These are phyloP conservation scores for Montipora foliosa DNA, from an alignment of 64 coral and sea anemone species.

Conservation along the genomic window DNA sequence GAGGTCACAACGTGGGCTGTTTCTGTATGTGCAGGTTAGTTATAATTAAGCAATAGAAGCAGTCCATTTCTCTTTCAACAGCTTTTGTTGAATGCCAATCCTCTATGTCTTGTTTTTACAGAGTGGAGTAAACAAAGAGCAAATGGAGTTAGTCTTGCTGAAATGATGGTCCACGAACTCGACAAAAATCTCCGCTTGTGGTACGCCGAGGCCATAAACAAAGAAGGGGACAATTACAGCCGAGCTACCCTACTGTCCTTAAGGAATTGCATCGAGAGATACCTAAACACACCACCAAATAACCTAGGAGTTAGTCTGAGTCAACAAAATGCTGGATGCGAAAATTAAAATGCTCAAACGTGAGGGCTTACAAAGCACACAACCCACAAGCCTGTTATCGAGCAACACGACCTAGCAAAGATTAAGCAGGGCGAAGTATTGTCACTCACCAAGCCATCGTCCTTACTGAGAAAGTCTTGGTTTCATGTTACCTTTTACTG, in stretches of 20 bases:
- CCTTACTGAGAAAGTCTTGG: conserved; percentile 60
- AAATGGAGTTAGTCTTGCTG: background rate
- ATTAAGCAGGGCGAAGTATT: conserved; percentile 44
- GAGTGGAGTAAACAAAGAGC: conserved; percentile 34
- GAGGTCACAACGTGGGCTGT: background rate
- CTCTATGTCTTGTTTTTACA: background rate
- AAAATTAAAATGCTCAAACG: background rate
- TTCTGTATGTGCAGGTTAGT: conserved; percentile 25
- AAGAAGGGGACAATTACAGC: background rate
- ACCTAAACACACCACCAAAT: conserved; percentile 36
- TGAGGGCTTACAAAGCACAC: conserved; percentile 33
- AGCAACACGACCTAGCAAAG: conserved; percentile 20
- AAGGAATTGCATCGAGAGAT: conserved; percentile 51
- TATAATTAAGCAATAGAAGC: background rate
- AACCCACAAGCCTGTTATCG: conserved; percentile 12
- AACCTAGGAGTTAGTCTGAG: conserved; percentile 6
- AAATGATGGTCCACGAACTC: background rate
- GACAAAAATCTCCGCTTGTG: background rate
- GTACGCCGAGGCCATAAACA: background rate
- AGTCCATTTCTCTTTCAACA: background rate
- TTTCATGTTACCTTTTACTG: conserved; percentile 56
- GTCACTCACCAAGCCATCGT: conserved; percentile 13
- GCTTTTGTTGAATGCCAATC: background rate
- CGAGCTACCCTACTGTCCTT: conserved; percentile 5
- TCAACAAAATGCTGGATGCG: background rate